A percentile compares a stretch with the other conserved stretches of the same genome.
Conservation (phyloP, 2,888 invertebrate genomes). For the Drosophila mimetica region DNA sequence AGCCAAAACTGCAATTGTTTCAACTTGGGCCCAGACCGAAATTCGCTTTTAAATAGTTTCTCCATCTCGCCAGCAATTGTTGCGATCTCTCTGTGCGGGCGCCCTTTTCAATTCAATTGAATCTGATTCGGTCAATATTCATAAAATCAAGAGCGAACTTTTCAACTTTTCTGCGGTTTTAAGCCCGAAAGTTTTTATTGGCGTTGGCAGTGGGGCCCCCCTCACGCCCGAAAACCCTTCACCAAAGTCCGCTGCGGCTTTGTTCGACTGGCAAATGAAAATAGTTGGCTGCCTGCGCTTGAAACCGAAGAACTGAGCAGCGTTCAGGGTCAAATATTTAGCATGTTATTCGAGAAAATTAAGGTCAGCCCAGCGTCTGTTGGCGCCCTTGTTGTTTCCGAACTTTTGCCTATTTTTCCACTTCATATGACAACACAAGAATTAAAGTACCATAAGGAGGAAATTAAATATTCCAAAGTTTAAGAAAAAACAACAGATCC, state of each 20-base stretch:
- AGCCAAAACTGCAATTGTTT: constrained; percentile 50
- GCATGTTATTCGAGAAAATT: constrained; percentile 57
- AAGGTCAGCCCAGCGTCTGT: constrained; percentile 38
- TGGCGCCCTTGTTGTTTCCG: not conserved
- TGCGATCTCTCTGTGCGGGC: constrained; percentile 36
- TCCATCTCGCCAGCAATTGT: constrained; percentile 22
- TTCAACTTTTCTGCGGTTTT: constrained; percentile 72
- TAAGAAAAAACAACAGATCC: not conserved
- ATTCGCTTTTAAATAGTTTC: constrained; percentile 74
- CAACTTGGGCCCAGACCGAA: constrained; percentile 36
- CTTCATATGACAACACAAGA: constrained; percentile 51
- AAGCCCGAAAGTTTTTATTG: constrained; percentile 66
- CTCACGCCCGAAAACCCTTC: no score
- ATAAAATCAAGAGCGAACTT: constrained; percentile 64
- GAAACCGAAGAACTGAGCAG: constrained; percentile 31
- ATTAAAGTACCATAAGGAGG: constrained; percentile 16
- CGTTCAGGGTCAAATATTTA: constrained; percentile 49
- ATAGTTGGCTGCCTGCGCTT: constrained; percentile 60
- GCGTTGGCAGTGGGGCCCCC: constrained; percentile 30
- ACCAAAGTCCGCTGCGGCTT: constrained; percentile 52
- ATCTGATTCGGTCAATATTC: constrained; percentile 77
- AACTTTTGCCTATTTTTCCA: constrained; percentile 58
- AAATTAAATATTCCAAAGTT: constrained; percentile 29
- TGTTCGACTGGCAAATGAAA: constrained; percentile 71
- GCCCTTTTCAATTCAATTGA: constrained; percentile 63